Evolutionary conservation across 2,797 vertebrate species (phyloP).

Genomic region (Octomys mimax): DNA sequence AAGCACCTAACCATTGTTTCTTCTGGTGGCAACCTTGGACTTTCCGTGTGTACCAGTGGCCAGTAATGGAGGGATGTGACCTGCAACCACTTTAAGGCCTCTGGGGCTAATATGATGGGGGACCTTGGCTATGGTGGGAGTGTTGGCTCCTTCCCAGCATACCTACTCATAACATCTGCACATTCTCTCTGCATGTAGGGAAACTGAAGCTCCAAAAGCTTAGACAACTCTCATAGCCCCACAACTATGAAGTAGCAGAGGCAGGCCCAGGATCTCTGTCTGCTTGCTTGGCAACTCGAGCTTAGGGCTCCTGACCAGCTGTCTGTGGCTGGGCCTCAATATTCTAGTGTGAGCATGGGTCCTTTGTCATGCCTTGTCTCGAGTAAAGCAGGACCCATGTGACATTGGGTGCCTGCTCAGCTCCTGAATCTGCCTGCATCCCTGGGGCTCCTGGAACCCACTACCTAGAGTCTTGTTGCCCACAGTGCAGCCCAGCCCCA

Average conservation of each 20-base stretch:
- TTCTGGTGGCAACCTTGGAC: background rate
- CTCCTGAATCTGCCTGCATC: background rate
- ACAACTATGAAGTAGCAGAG: background rate
- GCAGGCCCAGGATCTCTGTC: background rate
- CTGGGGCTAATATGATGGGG: background rate
- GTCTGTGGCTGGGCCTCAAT: background rate
- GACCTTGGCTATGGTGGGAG: background rate
- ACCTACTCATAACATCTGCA: background rate
- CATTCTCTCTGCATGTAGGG: background rate
- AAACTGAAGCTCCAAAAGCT: background rate
- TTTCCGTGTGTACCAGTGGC: background rate
- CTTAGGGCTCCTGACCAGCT: background rate
- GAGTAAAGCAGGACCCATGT: background rate
- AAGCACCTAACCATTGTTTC: background rate
- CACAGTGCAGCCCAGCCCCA: background rate
- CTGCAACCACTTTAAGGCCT: background rate
- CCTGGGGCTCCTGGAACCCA: slow-evolving; percentile 59
- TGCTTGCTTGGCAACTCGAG: background rate
- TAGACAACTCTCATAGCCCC: background rate
- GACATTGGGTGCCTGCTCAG: fast-evolving
- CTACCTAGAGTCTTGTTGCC: fast-evolving
- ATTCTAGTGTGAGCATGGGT: background rate
- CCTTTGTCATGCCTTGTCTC: too few relatives aligned
- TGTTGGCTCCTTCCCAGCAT: background rate
- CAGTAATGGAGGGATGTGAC: background rate